phyloP scores from a whole-genome alignment of 2,113 vertebrate species.

The Beaufortia kweichowensis region DNA sequence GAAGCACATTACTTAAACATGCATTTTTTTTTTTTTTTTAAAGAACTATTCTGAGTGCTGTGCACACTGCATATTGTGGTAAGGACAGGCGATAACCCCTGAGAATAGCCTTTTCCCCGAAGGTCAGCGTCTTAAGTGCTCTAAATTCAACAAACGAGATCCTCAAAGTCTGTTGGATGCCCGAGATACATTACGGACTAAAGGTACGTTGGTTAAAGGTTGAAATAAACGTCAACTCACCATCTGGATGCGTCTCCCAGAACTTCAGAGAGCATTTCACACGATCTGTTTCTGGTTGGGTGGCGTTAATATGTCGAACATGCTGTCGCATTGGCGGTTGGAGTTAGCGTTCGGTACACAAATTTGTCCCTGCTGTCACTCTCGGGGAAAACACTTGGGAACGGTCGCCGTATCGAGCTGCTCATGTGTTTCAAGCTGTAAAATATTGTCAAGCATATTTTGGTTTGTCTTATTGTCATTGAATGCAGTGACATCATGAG shows the following conservation, averaged over 20 bases:
- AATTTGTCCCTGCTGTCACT: constrained; percentile 16
- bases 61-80: constrained; percentile 56
- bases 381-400: constrained; percentile 18
- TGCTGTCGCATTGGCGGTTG: constrained; percentile 24
- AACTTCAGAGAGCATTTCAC: constrained; percentile 33
- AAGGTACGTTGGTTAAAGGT: constrained; percentile 58
- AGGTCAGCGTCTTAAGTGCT: constrained; percentile 68
- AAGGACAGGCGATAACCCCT: constrained; percentile 60
- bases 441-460: constrained; percentile 59
- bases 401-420: constrained; percentile 26
- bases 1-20: constrained; percentile 52
- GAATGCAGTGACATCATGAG: constrained; percentile 63
- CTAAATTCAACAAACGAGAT: constrained; percentile 60
- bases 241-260: constrained; percentile 47
- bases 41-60: constrained; percentile 45
- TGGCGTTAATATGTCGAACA: constrained; percentile 41
- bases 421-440: constrained; percentile 65
- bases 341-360: constrained; percentile 12
- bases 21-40: constrained; percentile 21
- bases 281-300: constrained; percentile 30
- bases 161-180: constrained; percentile 54
- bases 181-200: constrained; percentile 64
- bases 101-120: constrained; percentile 67
- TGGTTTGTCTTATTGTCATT: constrained; percentile 59
- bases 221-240: constrained; percentile 54